A percentile compares a stretch with the other conserved stretches of the same genome.
Conservation (phyloP, 2,113 vertebrate species). For the Proteles cristata region DNA sequence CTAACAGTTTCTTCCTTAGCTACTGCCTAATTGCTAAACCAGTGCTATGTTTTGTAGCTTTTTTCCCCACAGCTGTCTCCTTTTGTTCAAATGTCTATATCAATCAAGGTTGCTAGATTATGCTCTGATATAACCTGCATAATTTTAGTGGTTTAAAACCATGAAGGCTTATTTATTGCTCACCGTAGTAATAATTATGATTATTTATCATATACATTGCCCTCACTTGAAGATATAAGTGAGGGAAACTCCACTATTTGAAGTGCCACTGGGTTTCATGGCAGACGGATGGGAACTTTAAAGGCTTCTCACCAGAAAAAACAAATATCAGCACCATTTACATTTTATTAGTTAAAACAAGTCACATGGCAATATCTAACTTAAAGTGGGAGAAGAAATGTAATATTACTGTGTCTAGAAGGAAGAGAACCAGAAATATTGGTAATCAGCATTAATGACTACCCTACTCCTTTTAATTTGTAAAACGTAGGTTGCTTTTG, state of each 20-base stretch:
- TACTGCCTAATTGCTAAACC: not conserved
- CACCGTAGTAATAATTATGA: not conserved
- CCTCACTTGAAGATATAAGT: not conserved
- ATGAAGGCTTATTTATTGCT: not conserved
- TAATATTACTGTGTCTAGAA: not conserved
- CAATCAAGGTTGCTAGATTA: slow-evolving; percentile 12
- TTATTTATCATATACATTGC: not conserved
- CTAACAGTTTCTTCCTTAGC: not conserved
- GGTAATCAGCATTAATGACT: not conserved
- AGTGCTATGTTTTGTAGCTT: not conserved
- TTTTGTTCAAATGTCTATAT: not conserved
- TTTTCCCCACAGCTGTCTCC: not conserved
- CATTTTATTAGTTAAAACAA: not conserved
- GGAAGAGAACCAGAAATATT: not conserved
- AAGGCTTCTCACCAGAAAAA: not conserved
- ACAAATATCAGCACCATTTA: not conserved
- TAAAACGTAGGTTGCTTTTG: not conserved
- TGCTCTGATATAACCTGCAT: not conserved
- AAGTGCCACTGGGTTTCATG: not conserved
- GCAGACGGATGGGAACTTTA: not conserved
- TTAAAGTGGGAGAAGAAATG: not conserved
- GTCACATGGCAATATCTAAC: not conserved
- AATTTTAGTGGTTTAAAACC: not conserved
- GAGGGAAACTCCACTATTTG: not conserved
- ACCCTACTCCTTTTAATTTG: not conserved